Evolutionary conservation across 2,113 vertebrate species (phyloP).

Genomic region (Triplophysa rosa): DNA sequence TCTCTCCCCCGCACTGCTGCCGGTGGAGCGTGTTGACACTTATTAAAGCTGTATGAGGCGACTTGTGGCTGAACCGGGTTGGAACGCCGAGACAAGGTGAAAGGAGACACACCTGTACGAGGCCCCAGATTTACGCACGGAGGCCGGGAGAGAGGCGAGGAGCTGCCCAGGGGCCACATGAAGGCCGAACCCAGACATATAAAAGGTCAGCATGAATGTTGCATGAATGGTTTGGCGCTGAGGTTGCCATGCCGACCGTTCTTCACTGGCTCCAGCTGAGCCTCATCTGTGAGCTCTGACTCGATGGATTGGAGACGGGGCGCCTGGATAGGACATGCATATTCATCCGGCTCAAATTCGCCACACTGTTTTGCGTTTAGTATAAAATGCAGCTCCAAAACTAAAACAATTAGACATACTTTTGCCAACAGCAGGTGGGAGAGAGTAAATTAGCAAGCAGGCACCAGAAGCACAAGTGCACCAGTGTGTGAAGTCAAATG

Average conservation of each 20-base stretch:
- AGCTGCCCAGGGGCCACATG: conserved; percentile 14
- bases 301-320: conserved; percentile 45
- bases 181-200: conserved; percentile 41
- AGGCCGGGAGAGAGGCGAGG: not conserved
- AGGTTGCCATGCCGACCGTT: conserved; percentile 70
- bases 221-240: conserved; percentile 71
- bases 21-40: not conserved
- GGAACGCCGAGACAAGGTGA: not conserved
- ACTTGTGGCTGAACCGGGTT: conserved; percentile 11
- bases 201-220: conserved; percentile 82
- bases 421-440: conserved; percentile 46
- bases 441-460: conserved; percentile 20
- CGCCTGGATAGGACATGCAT: conserved; percentile 43
- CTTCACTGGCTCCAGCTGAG: conserved; percentile 56
- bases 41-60: conserved; percentile 50
- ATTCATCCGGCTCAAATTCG: conserved; percentile 51
- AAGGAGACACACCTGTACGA: conserved; percentile 45
- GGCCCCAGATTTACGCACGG: conserved; percentile 11
- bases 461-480: not conserved
- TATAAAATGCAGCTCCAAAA: conserved; percentile 37
- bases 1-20: conserved; percentile 28
- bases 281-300: conserved; percentile 55
- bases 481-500: conserved; percentile 47
- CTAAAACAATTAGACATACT: conserved; percentile 55
- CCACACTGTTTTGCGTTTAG: conserved; percentile 37